Evolutionary conservation across 2,113 vertebrate species (phyloP), one percentile per base, ranked within the genome.

Genomic region (Cyprinus carpio): DNA sequence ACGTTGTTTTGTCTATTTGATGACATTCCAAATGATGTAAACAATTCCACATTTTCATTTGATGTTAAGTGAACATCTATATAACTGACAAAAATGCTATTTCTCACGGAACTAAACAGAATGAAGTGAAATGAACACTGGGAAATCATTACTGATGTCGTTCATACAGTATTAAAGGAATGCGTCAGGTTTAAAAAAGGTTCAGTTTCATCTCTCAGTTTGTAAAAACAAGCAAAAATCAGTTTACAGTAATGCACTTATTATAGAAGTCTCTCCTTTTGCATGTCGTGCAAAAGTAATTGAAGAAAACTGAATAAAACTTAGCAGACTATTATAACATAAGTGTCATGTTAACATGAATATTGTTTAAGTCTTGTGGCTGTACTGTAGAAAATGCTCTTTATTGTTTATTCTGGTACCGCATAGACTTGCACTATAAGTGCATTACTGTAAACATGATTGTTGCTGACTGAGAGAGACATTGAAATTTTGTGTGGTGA

Each of bases 181-280:
- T 16, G 27, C 5, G 9, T 0, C 3, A 6, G 29, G 6, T 31
- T 67, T 29, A 34, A 31, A 18, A 18, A 6, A 27, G 60, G 60
- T 64, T 12, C 3, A 18, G 8, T 69, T 34, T 16, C 2, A 1
- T 34, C 27, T 4, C 65, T 18, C 29, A 20, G 15, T 34, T 18
- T 69, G 31, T 20, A 69, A 69, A 34, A 69, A 69, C 15, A 9
- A 34, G 65, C 29, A 37, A 37, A 71, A 71, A 40, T 72, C 69
- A 40, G 69, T 72, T 71, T 40, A 71, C 31, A 71, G 67, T 71
- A 40, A 71, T 71, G 34, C 67, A 71, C 9, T 71, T 40, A 40
- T 20, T 67, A 67, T n/a, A 10, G 6, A 72, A 72, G 9, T 23
- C 18, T 71, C 20, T 40, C 20, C 18, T 37, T 71, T 18, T 37